A percentile compares a stretch with the other conserved stretches of the same genome.
These are phyloP conservation scores for Cosmorhoe ocellata DNA, from an alignment of 2,888 invertebrate genomes.

Conservation along the genomic window DNA sequence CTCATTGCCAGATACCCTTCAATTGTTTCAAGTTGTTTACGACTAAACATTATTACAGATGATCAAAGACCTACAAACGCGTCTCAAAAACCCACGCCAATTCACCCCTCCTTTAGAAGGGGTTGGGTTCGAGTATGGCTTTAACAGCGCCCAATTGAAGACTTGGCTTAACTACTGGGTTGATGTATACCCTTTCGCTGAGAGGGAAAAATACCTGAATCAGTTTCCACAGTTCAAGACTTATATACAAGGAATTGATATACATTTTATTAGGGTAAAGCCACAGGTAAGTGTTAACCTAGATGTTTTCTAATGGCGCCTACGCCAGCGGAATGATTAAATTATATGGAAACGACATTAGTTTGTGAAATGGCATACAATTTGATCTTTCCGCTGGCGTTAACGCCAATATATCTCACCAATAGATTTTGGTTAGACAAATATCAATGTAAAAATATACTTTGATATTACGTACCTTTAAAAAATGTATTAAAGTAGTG, in stretches of 20 bases:
- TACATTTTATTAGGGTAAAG: slow-evolving; percentile 88
- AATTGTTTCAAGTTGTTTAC: not conserved
- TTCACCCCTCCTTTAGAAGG: slow-evolving; percentile 84
- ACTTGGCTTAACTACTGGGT: slow-evolving; percentile 89
- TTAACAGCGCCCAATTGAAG: slow-evolving; percentile 85
- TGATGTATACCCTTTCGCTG: slow-evolving; percentile 84
- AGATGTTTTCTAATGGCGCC: too few relatives aligned
- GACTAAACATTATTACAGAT: too few relatives aligned
- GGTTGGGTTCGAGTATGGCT: slow-evolving; percentile 90
- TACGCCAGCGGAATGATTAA: too few relatives aligned
- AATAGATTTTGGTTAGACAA: too few relatives aligned
- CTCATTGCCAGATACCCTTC: too few relatives aligned
- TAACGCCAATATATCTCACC: too few relatives aligned
- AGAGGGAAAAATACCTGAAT: slow-evolving; percentile 86
- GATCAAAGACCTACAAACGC: slow-evolving; percentile 54
- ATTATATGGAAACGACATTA: too few relatives aligned
- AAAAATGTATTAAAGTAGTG: too few relatives aligned
- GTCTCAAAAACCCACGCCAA: slow-evolving; percentile 51
- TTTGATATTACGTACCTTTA: too few relatives aligned
- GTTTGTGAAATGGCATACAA: too few relatives aligned
- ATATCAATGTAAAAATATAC: too few relatives aligned
- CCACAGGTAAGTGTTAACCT: slow-evolving; percentile 67
- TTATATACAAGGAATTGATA: slow-evolving; percentile 86
- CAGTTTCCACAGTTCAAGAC: slow-evolving; percentile 89
- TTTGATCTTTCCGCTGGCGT: too few relatives aligned